These are phyloP conservation scores for Solea senegalensis DNA, from an alignment of 2,113 vertebrate genomes.

Conservation along the genomic window DNA sequence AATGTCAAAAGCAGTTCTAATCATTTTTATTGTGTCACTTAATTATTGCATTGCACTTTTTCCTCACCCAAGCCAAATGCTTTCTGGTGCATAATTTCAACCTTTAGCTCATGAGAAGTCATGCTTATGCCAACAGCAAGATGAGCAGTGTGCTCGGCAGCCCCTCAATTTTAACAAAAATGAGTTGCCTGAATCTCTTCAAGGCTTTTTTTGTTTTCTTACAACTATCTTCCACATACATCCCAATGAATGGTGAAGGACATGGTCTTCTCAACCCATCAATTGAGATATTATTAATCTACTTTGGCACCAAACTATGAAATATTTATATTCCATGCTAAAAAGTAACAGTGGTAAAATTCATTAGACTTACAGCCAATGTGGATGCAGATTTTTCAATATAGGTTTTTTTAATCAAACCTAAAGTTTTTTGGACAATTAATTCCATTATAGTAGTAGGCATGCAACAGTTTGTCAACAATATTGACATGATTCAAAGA, in stretches of 20 bases:
- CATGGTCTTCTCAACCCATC: slow-evolving; percentile 63
- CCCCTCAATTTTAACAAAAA: slow-evolving; percentile 65
- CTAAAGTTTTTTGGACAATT: slow-evolving; percentile 1
- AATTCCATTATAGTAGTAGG: too few relatives aligned
- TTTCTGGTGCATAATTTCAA: slow-evolving; percentile 80
- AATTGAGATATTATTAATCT: slow-evolving; percentile 69
- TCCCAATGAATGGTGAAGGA: slow-evolving; percentile 72
- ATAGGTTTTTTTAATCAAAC: background rate
- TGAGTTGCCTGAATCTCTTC: slow-evolving; percentile 61
- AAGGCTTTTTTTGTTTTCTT: slow-evolving; percentile 72
- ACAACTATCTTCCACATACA: slow-evolving; percentile 65
- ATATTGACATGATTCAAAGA: too few relatives aligned
- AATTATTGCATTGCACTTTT: slow-evolving; percentile 83
- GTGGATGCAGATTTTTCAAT: slow-evolving; percentile 5
- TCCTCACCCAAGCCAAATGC: slow-evolving; percentile 73
- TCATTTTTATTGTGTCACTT: slow-evolving; percentile 85
- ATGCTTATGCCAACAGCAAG: slow-evolving; percentile 75
- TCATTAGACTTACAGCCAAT: slow-evolving; percentile 27
- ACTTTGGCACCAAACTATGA: slow-evolving; percentile 59
- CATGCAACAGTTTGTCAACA: too few relatives aligned
- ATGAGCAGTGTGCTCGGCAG: slow-evolving; percentile 65
- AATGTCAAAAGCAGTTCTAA: slow-evolving; percentile 88
- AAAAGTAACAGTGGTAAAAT: slow-evolving; percentile 44
- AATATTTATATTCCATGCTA: slow-evolving; percentile 47
- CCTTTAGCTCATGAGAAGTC: slow-evolving; percentile 69